Conservation (phyloP, 2,113 vertebrate species). For the Nesoenas mayeri region DNA sequence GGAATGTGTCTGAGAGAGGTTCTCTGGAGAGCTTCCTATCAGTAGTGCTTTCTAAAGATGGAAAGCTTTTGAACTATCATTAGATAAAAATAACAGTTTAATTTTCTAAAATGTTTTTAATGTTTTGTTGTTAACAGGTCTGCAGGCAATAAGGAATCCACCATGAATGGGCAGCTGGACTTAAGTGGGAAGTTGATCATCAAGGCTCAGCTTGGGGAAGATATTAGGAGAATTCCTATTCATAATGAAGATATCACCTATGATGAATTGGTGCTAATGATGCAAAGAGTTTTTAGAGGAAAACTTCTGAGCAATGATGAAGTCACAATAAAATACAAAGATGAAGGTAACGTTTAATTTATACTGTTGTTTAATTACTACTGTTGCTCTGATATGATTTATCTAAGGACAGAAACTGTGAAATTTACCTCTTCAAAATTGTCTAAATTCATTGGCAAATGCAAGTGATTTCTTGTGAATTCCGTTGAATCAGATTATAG, state of each 20-base stretch:
- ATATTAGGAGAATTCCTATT: conserved; percentile 97
- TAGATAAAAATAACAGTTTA: neutral
- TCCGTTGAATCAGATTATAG: neutral
- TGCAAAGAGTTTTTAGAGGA: conserved; percentile 98
- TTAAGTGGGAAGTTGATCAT: conserved; percentile 98
- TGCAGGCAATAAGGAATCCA: conserved; percentile 73
- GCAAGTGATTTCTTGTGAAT: neutral
- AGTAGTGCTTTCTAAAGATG: neutral
- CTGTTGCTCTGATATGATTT: neutral
- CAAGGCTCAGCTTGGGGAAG: conserved; percentile 97
- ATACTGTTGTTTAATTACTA: neutral
- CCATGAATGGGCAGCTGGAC: conserved; percentile 98
- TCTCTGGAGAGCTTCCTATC: neutral
- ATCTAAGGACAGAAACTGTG: neutral
- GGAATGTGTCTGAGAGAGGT: neutral
- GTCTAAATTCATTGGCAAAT: neutral
- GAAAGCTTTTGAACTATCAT: neutral
- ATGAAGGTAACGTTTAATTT: conserved; percentile 85
- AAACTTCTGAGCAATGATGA: conserved; percentile 97
- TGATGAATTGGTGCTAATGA: conserved; percentile 98
- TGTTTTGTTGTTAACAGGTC: conserved; percentile 49
- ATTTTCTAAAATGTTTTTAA: neutral
- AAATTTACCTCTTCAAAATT: neutral
- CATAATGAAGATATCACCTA: conserved; percentile 99
- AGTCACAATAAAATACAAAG: conserved; percentile 98